Conservation (phyloP, 2,888 invertebrate genomes). For the Eupithecia inturbata region DNA sequence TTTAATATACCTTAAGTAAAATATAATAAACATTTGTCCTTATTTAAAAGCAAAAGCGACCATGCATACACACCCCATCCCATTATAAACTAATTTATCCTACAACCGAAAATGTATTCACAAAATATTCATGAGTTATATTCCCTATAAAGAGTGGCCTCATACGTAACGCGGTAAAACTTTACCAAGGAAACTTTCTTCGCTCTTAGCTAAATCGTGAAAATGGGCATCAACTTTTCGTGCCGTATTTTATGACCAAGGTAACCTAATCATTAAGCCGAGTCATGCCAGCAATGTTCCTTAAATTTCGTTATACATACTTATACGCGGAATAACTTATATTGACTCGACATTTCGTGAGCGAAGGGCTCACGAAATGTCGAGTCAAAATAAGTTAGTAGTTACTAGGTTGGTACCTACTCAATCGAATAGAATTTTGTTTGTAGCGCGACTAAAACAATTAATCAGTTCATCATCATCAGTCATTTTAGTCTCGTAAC, state of each 20-base stretch:
- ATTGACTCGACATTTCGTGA: too few species aligned
- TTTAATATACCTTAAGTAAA: too few species aligned
- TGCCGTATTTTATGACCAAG: not conserved
- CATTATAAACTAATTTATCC: constrained; percentile 33
- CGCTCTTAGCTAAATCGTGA: constrained; percentile 48
- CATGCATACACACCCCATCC: constrained; percentile 17
- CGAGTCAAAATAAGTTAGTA: too few species aligned
- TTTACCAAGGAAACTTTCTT: constrained; percentile 50
- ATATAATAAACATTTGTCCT: too few species aligned
- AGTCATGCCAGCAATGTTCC: constrained; percentile 1
- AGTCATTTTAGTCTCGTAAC: too few species aligned
- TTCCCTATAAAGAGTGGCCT: constrained; percentile 45
- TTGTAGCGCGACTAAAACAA: too few species aligned
- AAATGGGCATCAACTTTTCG: constrained; percentile 38
- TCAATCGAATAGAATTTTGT: too few species aligned
- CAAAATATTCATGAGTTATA: constrained; percentile 44
- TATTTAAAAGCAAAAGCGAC: constrained; percentile 15
- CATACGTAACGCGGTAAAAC: constrained; percentile 47
- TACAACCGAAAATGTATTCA: constrained; percentile 36
- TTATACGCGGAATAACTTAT: not conserved
- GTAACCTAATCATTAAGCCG: not conserved
- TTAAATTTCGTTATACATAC: not conserved
- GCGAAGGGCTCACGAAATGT: too few species aligned
- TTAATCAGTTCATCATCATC: too few species aligned
- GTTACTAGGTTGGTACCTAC: too few species aligned